Evolutionary conservation across 1,140 invertebrate species (phyloP).

Genomic region (Drosophila rufa): DNA sequence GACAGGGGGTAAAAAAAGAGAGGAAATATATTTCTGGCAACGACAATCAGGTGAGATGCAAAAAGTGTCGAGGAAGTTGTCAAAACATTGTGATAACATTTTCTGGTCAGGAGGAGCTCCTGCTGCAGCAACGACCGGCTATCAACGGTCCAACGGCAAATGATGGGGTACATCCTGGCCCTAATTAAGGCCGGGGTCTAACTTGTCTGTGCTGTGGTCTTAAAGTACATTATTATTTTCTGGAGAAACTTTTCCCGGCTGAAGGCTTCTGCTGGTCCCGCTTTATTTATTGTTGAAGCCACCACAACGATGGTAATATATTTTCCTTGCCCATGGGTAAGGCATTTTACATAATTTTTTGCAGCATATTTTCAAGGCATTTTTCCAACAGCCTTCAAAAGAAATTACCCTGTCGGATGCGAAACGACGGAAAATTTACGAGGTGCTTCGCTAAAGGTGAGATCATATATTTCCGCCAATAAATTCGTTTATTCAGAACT

Average conservation of each 20-base stretch:
- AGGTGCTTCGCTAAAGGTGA: constrained; percentile 25
- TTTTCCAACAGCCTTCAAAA: constrained; percentile 32
- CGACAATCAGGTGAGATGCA: constrained; percentile 58
- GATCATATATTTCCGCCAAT: constrained; percentile 20
- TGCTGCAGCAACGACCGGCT: constrained; percentile 1
- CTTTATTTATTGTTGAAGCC: constrained; percentile 43
- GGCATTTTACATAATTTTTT: constrained; percentile 41
- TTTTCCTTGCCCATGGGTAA: constrained; percentile 10
- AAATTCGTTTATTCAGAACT: constrained; percentile 9
- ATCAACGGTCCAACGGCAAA: constrained; percentile 11
- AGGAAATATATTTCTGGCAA: constrained; percentile 52
- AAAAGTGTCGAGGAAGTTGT: constrained; percentile 61
- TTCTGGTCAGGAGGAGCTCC: constrained; percentile 3
- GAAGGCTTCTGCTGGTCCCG: constrained; percentile 1
- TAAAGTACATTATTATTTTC: constrained; percentile 36
- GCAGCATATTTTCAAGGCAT: constrained; percentile 46
- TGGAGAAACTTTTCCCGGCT: constrained; percentile 3
- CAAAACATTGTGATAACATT: constrained; percentile 57
- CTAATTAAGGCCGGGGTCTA: constrained; percentile 36
- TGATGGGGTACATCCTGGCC: constrained; percentile 28
- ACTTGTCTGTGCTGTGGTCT: constrained; percentile 21
- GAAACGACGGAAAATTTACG: constrained; percentile 37
- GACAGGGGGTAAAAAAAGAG: constrained; percentile 12
- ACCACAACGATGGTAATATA: constrained; percentile 32
- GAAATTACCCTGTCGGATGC: constrained; percentile 38